These are phyloP conservation scores for Procambarus virginalis DNA, from an alignment of 1,140 invertebrate genomes.

Conservation along the genomic window DNA sequence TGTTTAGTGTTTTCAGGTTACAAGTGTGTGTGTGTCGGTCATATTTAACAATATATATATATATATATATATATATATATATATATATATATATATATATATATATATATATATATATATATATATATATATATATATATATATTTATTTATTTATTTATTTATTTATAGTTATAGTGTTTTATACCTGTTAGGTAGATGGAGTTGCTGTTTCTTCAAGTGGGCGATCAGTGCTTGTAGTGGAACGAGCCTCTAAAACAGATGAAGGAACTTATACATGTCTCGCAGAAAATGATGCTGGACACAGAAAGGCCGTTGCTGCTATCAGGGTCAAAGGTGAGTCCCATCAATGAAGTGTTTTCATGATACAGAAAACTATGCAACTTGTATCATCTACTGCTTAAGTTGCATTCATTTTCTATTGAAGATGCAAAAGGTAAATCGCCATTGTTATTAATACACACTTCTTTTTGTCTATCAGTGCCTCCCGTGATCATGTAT, in stretches of 20 bases:
- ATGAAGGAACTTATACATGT: conserved; percentile 71
- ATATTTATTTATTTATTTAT: too few species aligned
- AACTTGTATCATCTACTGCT: neutral
- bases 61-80: too few species aligned
- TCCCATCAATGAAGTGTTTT: neutral
- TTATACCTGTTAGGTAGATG: conserved; percentile 25
- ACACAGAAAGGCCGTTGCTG: conserved; percentile 45
- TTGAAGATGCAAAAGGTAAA: neutral
- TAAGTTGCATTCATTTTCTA: neutral
- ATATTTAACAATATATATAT: too few species aligned
- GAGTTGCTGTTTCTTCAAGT: conserved; percentile 17
- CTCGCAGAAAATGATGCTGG: conserved; percentile 72
- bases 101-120: too few species aligned
- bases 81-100: too few species aligned
- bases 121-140: too few species aligned
- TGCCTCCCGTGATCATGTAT: conserved; percentile 54
- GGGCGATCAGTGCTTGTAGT: conserved; percentile 30
- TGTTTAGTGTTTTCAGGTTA: too few species aligned
- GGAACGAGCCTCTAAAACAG: conserved; percentile 44
- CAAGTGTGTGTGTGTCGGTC: too few species aligned
- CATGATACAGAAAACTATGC: neutral
- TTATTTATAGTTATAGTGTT: neutral
- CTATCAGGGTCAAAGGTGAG: conserved; percentile 54
- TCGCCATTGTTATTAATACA: neutral
- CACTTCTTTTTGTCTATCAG: conserved; percentile 8